These are phyloP conservation scores for Percopsis transmontana DNA, from an alignment of 2,113 vertebrate genomes.

Conservation along the genomic window DNA sequence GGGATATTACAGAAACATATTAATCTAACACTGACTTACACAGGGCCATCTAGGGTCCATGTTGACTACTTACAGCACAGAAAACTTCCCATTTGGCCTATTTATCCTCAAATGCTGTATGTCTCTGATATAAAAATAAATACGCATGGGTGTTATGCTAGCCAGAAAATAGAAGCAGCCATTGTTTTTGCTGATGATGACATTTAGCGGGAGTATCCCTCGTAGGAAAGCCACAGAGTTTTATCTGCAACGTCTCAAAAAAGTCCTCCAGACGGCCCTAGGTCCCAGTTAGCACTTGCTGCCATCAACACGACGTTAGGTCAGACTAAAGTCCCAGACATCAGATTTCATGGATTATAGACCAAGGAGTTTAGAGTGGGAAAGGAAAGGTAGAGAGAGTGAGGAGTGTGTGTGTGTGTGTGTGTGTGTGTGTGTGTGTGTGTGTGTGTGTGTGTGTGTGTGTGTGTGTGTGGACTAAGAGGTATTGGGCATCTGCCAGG, in stretches of 20 bases:
- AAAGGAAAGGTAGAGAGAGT: not conserved
- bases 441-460: constrained; percentile 8
- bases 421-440: constrained; percentile 16
- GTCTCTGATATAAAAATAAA: too few relatives aligned
- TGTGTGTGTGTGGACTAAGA: constrained; percentile 2
- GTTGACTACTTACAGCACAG: not conserved
- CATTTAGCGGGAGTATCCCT: too few relatives aligned
- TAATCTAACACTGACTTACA: not conserved
- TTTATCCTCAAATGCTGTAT: too few relatives aligned
- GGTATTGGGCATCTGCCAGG: constrained; percentile 26
- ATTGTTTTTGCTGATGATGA: too few relatives aligned
- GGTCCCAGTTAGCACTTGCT: not conserved
- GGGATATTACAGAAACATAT: not conserved
- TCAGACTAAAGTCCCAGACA: not conserved
- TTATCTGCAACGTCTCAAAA: too few relatives aligned
- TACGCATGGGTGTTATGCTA: too few relatives aligned
- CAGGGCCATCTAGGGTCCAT: not conserved
- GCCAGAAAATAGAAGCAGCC: too few relatives aligned
- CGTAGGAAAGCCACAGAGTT: too few relatives aligned
- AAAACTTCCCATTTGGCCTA: not conserved
- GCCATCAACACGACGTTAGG: too few relatives aligned
- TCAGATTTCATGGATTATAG: not conserved
- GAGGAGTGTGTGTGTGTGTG: not conserved
- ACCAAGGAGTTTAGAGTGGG: not conserved
- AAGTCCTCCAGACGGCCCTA: too few relatives aligned